Conservation (phyloP, 2,888 invertebrate genomes). For the Kryphioiulus occultus region DNA sequence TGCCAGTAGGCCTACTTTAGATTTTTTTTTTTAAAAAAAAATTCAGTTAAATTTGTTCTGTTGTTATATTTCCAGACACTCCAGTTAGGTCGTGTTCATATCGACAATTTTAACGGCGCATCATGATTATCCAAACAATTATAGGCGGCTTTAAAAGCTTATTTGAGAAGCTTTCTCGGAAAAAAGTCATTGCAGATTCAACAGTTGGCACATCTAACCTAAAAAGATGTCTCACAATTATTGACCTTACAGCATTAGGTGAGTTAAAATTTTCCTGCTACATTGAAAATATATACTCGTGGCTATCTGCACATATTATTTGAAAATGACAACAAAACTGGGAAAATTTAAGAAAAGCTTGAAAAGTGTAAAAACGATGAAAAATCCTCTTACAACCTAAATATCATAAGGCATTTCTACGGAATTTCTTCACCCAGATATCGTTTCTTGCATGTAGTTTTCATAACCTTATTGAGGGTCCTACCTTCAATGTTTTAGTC, state of each 20-base stretch:
- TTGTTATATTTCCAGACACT: neutral
- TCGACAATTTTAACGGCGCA: neutral
- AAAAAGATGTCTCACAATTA: conserved; percentile 74
- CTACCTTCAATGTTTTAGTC: no score
- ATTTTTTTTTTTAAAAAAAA: neutral
- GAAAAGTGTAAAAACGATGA: no score
- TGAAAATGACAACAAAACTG: no score
- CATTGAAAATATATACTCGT: no score
- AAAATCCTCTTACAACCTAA: no score
- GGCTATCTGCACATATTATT: no score
- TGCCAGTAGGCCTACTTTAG: no score
- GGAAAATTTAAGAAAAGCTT: no score
- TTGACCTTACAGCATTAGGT: conserved; percentile 86
- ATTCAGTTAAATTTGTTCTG: neutral
- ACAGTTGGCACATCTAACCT: conserved; percentile 58
- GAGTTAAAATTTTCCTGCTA: conserved; percentile 55
- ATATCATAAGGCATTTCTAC: no score
- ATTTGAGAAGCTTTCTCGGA: conserved; percentile 47
- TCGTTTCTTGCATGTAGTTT: no score
- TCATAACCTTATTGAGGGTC: no score
- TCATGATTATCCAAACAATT: neutral
- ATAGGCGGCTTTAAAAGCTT: neutral
- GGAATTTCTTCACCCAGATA: no score
- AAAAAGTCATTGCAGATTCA: conserved; percentile 48
- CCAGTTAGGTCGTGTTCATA: neutral